Conservation (phyloP, 2,797 vertebrate species). For the Chromobotia macracanthus region DNA sequence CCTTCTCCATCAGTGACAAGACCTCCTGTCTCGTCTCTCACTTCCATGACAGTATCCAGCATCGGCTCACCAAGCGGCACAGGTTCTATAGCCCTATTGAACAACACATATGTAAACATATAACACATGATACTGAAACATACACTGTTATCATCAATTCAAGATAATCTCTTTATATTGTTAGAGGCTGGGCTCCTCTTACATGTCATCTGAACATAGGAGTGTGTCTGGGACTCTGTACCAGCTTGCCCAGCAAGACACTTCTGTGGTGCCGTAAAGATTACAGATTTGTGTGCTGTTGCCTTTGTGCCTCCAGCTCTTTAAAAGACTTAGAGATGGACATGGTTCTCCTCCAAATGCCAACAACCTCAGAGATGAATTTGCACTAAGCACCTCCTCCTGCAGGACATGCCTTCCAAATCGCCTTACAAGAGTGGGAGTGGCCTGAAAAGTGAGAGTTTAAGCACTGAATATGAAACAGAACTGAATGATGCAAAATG, state of each 20-base stretch:
- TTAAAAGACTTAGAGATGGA: constrained; percentile 78
- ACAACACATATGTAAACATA: constrained; percentile 34
- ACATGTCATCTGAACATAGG: constrained; percentile 59
- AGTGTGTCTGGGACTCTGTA: constrained; percentile 81
- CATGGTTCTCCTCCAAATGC: constrained; percentile 93
- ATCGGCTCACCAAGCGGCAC: constrained; percentile 86
- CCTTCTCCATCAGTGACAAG: constrained; percentile 86
- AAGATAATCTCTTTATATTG: background rate
- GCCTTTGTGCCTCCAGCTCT: constrained; percentile 83
- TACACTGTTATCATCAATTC: background rate
- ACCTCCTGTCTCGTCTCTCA: constrained; percentile 79
- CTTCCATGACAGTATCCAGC: constrained; percentile 86
- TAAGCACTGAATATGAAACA: background rate
- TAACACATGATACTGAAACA: background rate
- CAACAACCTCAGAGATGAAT: constrained; percentile 86
- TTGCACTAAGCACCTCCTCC: constrained; percentile 78
- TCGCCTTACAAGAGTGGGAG: constrained; percentile 87
- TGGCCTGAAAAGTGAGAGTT: constrained; percentile 77
- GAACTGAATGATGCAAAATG: background rate
- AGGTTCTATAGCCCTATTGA: constrained; percentile 68
- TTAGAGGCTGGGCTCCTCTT: constrained; percentile 48
- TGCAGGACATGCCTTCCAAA: constrained; percentile 81
- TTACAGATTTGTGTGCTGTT: constrained; percentile 90
- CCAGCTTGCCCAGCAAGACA: constrained; percentile 93
- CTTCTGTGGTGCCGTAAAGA: constrained; percentile 94